Evolutionary conservation across 2,888 invertebrate genomes (phyloP), one percentile per base, ranked within the genome.

Genomic region (Tiliacea aurago): DNA sequence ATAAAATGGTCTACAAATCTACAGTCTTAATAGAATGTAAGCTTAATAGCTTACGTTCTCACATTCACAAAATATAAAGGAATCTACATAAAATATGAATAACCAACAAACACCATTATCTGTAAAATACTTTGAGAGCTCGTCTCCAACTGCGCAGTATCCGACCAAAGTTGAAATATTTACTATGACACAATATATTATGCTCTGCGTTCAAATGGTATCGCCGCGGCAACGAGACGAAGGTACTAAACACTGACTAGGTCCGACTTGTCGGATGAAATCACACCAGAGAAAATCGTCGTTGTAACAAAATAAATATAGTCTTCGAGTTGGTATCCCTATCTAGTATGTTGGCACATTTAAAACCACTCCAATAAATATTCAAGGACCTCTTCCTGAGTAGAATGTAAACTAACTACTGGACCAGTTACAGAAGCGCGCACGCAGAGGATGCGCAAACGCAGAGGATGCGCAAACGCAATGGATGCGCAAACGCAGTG

Each of bases 121-220:
- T n/a, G 18, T n/a, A 15, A 63, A 43, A 33, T 43, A 6, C 37
- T 58, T 74, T 51, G n/a, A 18, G 33, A 64, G n/a, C n/a, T 37
- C 37, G n/a, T 59, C 4, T 49, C 15, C n/a, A n/a, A n/a, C n/a
- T 10, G 43, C 68, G 62, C 70, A 56, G 43, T 59, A 76, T 69
- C 61, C 64, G 23, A 73, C 77, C 83, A 86, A 86, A 86, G 78
- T 81, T 76, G 70, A 58, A 78, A 65, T 85, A 83, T 80, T 76
- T 85, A 79, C 43, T 78, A 80, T 78, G 85, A 86, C 83, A 83
- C 76, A 64, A 75, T 71, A 72, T 70, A 70, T 66, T 41, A 76
- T 67, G 63, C 76, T 76, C 70, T 74, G 70, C 66, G 76, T 64
- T 70, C 81, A 76, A 86, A 83, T 64, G 63, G 56, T 71, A 28